These are phyloP conservation scores for Holotrichia oblita DNA, from an alignment of 1,140 invertebrate species.

Conservation along the genomic window DNA sequence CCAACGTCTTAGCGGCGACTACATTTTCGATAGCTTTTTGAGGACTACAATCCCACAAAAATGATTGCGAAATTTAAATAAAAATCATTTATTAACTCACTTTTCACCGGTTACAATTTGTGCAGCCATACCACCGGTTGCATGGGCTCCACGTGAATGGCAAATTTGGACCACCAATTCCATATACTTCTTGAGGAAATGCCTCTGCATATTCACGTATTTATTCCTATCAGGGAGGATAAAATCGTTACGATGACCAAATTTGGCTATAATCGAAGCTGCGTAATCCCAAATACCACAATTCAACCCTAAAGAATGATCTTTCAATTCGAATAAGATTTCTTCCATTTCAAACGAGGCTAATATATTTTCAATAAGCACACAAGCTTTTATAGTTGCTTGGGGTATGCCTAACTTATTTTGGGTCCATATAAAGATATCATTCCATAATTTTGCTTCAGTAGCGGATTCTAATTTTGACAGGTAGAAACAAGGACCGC, in stretches of 20 bases:
- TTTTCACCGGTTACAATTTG: conserved; percentile 60
- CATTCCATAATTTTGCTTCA: conserved; percentile 76
- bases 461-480: conserved; percentile 73
- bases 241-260: conserved; percentile 70
- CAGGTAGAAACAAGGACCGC: conserved; percentile 74
- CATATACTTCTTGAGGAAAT: conserved; percentile 73
- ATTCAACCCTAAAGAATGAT: conserved; percentile 76
- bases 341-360: conserved; percentile 76
- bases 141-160: conserved; percentile 69
- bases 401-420: conserved; percentile 65
- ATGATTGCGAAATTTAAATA: neutral
- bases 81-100: conserved; percentile 39
- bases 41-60: conserved; percentile 7
- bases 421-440: conserved; percentile 77
- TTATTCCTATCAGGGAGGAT: conserved; percentile 75
- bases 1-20: conserved; percentile 65
- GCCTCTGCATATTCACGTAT: conserved; percentile 72
- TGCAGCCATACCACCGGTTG: conserved; percentile 78
- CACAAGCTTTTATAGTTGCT: conserved; percentile 76
- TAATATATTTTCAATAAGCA: conserved; percentile 78
- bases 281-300: conserved; percentile 83
- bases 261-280: conserved; percentile 76
- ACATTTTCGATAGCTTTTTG: conserved; percentile 60
- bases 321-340: conserved; percentile 72
- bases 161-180: conserved; percentile 70